These are phyloP conservation scores for Lymantria dispar DNA, from an alignment of 2,888 invertebrate genomes.

Conservation along the genomic window DNA sequence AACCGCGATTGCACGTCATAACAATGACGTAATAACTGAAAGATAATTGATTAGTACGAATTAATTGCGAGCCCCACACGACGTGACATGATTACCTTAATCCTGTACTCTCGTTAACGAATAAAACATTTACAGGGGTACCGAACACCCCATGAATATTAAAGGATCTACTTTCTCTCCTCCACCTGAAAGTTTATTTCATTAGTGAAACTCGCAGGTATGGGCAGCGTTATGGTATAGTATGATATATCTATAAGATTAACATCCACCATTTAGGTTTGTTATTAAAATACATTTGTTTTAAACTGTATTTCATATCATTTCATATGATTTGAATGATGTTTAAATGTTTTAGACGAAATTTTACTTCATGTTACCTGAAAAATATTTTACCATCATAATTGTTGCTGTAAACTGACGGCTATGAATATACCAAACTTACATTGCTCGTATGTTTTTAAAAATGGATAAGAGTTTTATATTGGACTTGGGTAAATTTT, in stretches of 20 bases:
- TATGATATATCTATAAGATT: neutral
- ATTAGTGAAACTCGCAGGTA: constrained; percentile 58
- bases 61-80: constrained; percentile 72
- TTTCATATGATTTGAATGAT: too few species aligned
- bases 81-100: constrained; percentile 79
- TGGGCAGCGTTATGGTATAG: constrained; percentile 27
- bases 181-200: constrained; percentile 77
- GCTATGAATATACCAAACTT: too few species aligned
- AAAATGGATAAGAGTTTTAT: too few species aligned
- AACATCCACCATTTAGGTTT: neutral
- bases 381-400: too few species aligned
- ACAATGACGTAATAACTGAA: constrained; percentile 38
- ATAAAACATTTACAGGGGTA: constrained; percentile 79
- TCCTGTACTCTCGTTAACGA: constrained; percentile 75
- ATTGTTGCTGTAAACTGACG: too few species aligned
- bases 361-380: too few species aligned
- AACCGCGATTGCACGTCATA: constrained; percentile 15
- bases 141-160: constrained; percentile 70
- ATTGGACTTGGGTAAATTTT: too few species aligned
- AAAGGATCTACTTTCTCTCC: constrained; percentile 62
- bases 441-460: too few species aligned
- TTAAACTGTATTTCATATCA: too few species aligned
- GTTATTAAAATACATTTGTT: too few species aligned
- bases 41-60: constrained; percentile 68
- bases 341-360: too few species aligned